A percentile compares a stretch with the other conserved stretches of the same genome.
phyloP scores from a whole-genome alignment of 2,113 vertebrate species.

The Clarias magur region DNA sequence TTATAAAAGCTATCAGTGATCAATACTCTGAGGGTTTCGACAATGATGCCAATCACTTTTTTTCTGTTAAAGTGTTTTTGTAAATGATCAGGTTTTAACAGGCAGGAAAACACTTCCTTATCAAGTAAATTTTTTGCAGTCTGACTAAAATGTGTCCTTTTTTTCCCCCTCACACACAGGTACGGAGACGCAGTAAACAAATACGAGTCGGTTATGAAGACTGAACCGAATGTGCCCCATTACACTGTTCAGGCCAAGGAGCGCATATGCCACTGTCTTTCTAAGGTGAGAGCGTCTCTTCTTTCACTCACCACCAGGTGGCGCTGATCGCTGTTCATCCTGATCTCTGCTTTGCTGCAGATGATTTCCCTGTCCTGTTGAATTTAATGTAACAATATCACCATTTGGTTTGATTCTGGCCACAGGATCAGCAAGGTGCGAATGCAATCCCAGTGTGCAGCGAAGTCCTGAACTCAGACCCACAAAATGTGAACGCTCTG shows the following conservation, averaged over 20 bases:
- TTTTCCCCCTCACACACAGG: constrained; percentile 62
- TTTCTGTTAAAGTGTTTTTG: too few species aligned
- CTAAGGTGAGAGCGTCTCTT: constrained; percentile 75
- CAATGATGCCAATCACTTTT: too few species aligned
- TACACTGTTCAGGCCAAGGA: constrained; percentile 85
- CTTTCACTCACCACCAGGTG: constrained; percentile 13
- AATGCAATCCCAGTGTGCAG: constrained; percentile 85
- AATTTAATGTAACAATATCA: background rate
- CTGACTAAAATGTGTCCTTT: background rate
- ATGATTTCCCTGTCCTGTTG: background rate
- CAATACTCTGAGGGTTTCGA: too few species aligned
- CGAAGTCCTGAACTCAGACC: constrained; percentile 81
- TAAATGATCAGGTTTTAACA: background rate
- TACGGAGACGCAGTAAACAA: constrained; percentile 88
- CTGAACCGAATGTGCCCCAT: constrained; percentile 79
- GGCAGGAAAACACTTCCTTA: background rate
- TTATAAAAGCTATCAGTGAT: too few species aligned
- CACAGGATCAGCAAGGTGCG: constrained; percentile 79
- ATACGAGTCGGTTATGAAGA: constrained; percentile 87
- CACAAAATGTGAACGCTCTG: constrained; percentile 83
- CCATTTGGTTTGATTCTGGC: background rate
- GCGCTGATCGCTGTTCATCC: background rate
- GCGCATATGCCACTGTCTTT: constrained; percentile 90
- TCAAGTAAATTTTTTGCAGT: background rate
- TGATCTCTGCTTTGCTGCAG: background rate